Base-by-base conservation (phyloP, 2,113 vertebrate genomes). In the Pseudorasbora parva region DNA sequence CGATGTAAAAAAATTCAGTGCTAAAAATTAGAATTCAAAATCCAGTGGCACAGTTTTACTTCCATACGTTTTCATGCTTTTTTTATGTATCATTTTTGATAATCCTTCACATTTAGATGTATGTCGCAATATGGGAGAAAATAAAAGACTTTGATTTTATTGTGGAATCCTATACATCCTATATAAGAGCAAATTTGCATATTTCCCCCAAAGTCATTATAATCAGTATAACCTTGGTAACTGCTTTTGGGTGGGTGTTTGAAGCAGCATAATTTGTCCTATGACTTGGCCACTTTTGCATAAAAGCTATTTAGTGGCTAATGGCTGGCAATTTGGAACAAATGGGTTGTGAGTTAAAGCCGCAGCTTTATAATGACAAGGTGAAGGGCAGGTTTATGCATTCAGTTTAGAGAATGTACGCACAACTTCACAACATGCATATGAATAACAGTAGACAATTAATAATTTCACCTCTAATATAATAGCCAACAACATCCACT, bases 331-430 rank as follows among this genome's bases (percentile, higher is more conserved):
- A 30, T 30, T 30, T 30, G 30, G 3, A 30, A 30, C 30, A 30
- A 30, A 30, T 30, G 30, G 30, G 30, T 30, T 30, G 30, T 30
- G 30, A 30, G 30, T 30, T 30, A 30, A 30, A 30, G 30, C 30
- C 3, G 30, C 3, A 30, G 30, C 30, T 30, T 30, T 30, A 30
- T n/a, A 14, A n/a, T 60, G 56, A 45, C 76, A 78, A 60, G 57
- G 56, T 60, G 56, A 78, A 62, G 76, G 33, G n/a, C n/a, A 43
- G 56, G 45, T 60, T 62, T 45, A 75, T 75, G 25, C 47, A 54
- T 54, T 33, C 25, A 62, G 41, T 27, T 62, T 45, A 45, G 56
- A 15, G 56, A 78, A 78, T 27, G n/a, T 43, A 21, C 14, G 21
- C 4, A 45, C n/a, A 78, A 45, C 74, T 41, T 78, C 12, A 25